Evolutionary conservation across 2,888 invertebrate genomes (phyloP), one percentile per base, ranked within the genome.

Genomic region (Pristionchus maxplancki): DNA sequence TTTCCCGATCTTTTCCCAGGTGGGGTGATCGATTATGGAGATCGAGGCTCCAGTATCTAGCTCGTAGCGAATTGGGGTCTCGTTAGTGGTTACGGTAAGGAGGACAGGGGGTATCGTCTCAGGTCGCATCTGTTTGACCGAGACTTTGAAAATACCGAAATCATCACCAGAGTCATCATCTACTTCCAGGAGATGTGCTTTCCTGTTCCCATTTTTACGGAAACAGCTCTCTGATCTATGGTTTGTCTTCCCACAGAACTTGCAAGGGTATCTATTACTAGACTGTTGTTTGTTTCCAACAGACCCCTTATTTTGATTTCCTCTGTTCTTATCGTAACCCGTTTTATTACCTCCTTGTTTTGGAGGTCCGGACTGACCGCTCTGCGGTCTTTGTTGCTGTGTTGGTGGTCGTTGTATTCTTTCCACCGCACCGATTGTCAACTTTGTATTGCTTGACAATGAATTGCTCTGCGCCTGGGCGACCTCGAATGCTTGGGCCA

Each of bases 401-500:
- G 6, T 48, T 48, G 48, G 48, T 6, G 48, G 48, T 48, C 48
- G 48, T 6, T 48, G 6, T 13, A 48, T 48, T 13, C 13, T 48
- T 48, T 48, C 48, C 13, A 48, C 48, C 48, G 48, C 48, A 48
- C 48, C 48, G 13, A 48, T 48, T 48, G 48, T 8, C 37, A 48
- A 4, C 44, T 48, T 20, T 82, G 82, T 24, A 50, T 50, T 4
- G 37, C 82, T 28, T 48, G 48, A 48, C 48, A 48, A 48, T 48
- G 48, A 48, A 9, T 6, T 48, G 13, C 8, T 9, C 48, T 48
- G 48, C 48, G 48, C 48, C 48, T 48, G 48, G 13, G 48, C 48
- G 48, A 48, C 48, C 48, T 82, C 82, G n/a, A 82, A 50, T 17
- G 82, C 82, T 40, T 82, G 82, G 1, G 82, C 82, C 6, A 34